Evolutionary conservation across 1,140 invertebrate species (phyloP), one percentile per base, ranked within the genome.

Genomic region (Globodera rostochiensis): DNA sequence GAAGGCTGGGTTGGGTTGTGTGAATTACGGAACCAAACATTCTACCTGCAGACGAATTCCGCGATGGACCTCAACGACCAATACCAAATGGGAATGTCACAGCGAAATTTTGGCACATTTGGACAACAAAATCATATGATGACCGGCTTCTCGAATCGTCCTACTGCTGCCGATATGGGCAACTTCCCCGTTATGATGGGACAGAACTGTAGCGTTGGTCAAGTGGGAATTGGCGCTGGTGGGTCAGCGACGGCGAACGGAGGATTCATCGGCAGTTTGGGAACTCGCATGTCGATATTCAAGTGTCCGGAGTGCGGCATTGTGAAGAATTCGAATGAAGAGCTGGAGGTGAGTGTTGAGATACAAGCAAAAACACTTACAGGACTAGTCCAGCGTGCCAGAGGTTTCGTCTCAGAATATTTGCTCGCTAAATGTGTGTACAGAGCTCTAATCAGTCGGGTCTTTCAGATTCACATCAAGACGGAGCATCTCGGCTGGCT

Each of bases 401-500:
- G 25, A 36, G 25, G 25, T 36, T 36, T 2, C 36, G 36, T 36
- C 1, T 36, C 36, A 36, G 36, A 36, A 36, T 36, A 36, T 36
- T 36, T 36, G 3, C 36, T 15, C 3, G 60, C 60, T 66, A 13
- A 3, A 66, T 66, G 3, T 13, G 60, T 66, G 60, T 66, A 15
- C 36, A 64, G 9, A 6, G 13, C 5, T 21, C 36, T 71, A 6
- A 13, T 71, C 36, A 21, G 11, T 70, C 8, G 19, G 9, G n/a
- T 19, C n/a, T 15, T 71, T 36, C 69, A 83, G 82, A 53, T 83
- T 45, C 87, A 88, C 76, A 89, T 89, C 11, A 90, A 89, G 77
- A 86, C 82, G 11, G 88, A 89, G 67, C 88, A 89, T 77, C 82
- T 89, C 3, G 89, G 89, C 73, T 89, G 89, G 89, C 80, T 89